Evolutionary conservation across 2,113 vertebrate species (phyloP), one percentile per base, ranked within the genome.

Genomic region (Sakesphorus luctuosus): DNA sequence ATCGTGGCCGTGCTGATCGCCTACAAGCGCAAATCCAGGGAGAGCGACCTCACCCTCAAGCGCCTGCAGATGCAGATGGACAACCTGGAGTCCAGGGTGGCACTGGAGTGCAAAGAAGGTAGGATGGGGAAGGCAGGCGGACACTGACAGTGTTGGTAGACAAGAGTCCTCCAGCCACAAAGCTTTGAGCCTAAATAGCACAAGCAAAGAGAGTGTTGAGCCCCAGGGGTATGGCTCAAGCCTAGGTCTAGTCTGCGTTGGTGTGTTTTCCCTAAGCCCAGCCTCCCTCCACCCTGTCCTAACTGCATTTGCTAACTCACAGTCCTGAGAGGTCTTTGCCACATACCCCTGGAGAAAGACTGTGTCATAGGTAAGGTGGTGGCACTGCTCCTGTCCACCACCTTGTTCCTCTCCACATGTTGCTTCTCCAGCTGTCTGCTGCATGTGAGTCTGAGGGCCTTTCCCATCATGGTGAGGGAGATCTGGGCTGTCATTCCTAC

Each of bases 61-160:
- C 98, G 99, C 26, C 97, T 99, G 77, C 99, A 99, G 98, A 99
- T 99, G 99, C 99, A 99, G 96, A 99, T 99, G 99, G 99, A 99
- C 98, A 99, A 99, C 97, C 97, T 99, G 89, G 99, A 99, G 97
- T 99, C 99, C n/a, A 98, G 99, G 2, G 99, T 99, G 92, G 99
- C 99, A 3, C 97, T 99, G 83, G 99, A 99, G 95, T 99, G 99
- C 97, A 99, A 99, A 96, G 99, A 99, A 98, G 99, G 99, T 99
- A 97, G 69, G 78, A 40, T 61, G 63, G 47, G 61, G 7, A 38
- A 40, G 33, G 38, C 69, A 82, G 47, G 35, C 8, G 46, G 20
- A 2, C 7, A 9, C 28, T 12, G 11, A 19, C 35, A 38, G 0
- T 25, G 10, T 7, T 55, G 33, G 44, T 15, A 40, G 40, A 35